These are phyloP conservation scores for Mythimna vitellina DNA, from an alignment of 2,888 invertebrate genomes.

Conservation along the genomic window DNA sequence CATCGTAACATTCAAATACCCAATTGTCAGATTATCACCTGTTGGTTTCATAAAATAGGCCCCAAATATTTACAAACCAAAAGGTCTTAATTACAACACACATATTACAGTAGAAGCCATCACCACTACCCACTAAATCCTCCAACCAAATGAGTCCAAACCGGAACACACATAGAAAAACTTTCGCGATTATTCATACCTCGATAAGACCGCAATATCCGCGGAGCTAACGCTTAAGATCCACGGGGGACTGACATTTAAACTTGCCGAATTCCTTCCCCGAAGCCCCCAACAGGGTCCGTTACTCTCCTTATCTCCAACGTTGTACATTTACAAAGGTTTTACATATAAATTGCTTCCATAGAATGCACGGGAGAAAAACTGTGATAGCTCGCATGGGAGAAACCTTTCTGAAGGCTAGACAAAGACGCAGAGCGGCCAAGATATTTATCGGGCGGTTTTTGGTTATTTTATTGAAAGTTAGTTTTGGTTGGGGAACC, in stretches of 20 bases:
- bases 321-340: constrained; percentile 78
- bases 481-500: constrained; percentile 29
- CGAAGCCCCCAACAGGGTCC: constrained; percentile 57
- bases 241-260: constrained; percentile 61
- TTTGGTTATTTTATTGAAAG: constrained; percentile 57
- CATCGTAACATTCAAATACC: too few relatives aligned
- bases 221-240: constrained; percentile 45
- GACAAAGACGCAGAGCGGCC: constrained; percentile 54
- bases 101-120: not conserved
- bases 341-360: constrained; percentile 84
- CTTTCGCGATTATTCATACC: constrained; percentile 56
- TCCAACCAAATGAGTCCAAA: constrained; percentile 16
- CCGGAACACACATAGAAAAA: constrained; percentile 39
- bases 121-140: constrained; percentile 4
- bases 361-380: constrained; percentile 77
- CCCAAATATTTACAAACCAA: not conserved
- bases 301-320: constrained; percentile 72
- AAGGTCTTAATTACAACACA: not conserved
- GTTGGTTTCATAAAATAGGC: too few relatives aligned
- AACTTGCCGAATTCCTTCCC: constrained; percentile 64
- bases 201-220: constrained; percentile 62
- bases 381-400: constrained; percentile 79
- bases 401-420: constrained; percentile 68
- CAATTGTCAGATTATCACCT: too few relatives aligned
- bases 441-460: constrained; percentile 64